Evolutionary conservation across 2,888 invertebrate species (phyloP).

Genomic region (Neria commutata): DNA sequence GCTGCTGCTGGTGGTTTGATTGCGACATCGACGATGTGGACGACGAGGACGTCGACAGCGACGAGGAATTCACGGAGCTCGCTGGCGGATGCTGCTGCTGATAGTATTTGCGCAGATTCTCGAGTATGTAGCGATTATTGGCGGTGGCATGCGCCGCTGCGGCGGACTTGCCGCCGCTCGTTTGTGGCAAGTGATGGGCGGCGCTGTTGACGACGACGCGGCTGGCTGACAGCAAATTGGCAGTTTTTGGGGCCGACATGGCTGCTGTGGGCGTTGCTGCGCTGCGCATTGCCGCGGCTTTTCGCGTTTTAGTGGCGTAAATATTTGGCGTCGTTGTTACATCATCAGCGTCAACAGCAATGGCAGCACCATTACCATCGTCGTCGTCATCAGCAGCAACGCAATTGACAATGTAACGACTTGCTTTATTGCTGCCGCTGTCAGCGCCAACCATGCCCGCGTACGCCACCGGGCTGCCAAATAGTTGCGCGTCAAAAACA

Average conservation of each 20-base stretch:
- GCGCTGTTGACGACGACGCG: background rate
- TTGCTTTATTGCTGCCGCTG: slow-evolving; percentile 36
- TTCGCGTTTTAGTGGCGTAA: slow-evolving; percentile 27
- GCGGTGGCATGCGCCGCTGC: slow-evolving; percentile 32
- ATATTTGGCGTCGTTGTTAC: slow-evolving; percentile 18
- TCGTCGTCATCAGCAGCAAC: background rate
- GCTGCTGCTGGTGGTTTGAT: slow-evolving; percentile 19
- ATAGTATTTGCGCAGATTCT: slow-evolving; percentile 59
- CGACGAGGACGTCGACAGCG: slow-evolving; percentile 55
- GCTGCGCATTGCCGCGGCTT: slow-evolving; percentile 28
- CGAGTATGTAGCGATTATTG: slow-evolving; percentile 52
- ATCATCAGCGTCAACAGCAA: slow-evolving; percentile 23
- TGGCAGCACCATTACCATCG: background rate
- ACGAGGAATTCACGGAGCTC: slow-evolving; percentile 53
- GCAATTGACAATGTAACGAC: slow-evolving; percentile 11
- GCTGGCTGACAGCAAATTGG: background rate
- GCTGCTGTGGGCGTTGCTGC: slow-evolving; percentile 30
- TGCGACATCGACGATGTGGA: slow-evolving; percentile 57
- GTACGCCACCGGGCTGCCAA: background rate
- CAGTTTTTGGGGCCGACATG: slow-evolving; percentile 25
- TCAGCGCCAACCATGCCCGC: slow-evolving; percentile 30
- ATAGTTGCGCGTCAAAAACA: slow-evolving; percentile 29
- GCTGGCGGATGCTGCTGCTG: slow-evolving; percentile 51
- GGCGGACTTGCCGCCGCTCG: slow-evolving; percentile 16
- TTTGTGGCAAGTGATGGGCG: background rate